phyloP scores from a whole-genome alignment of 2,797 vertebrate genomes.

The Lagothrix lagotricha region DNA sequence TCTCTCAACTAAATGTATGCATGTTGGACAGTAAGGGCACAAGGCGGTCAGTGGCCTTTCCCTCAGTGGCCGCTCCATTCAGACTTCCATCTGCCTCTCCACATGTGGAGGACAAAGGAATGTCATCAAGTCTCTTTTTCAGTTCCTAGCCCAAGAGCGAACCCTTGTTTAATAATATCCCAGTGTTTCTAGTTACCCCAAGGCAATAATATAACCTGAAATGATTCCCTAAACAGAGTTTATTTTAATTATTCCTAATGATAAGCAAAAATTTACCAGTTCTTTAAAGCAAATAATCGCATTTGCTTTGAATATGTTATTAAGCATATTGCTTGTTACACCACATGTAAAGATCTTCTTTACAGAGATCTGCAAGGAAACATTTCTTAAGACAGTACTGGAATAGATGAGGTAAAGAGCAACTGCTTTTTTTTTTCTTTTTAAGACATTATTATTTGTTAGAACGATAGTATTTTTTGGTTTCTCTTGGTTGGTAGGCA shows the following conservation, averaged over 20 bases:
- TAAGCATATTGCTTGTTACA: neutral
- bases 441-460: neutral
- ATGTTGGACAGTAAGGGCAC: slow-evolving; percentile 39
- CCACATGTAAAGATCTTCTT: neutral
- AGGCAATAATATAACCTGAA: neutral
- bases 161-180: neutral
- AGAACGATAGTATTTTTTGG: neutral
- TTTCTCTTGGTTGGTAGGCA: neutral
- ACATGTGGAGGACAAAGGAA: slow-evolving; percentile 32
- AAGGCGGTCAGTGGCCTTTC: slow-evolving; percentile 5
- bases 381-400: neutral
- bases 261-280: neutral
- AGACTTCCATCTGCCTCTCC: slow-evolving; percentile 42
- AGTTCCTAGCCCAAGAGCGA: neutral
- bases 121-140: neutral
- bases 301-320: neutral
- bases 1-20: neutral
- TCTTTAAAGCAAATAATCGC: neutral
- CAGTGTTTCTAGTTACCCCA: neutral
- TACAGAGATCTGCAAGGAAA: neutral
- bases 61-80: neutral
- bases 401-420: neutral
- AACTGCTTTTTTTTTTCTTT: neutral
- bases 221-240: slow-evolving; percentile 1
- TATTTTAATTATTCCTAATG: slow-evolving; percentile 9